Percentiles rank a stretch among this genome's conserved stretches.
phyloP scores from a whole-genome alignment of 2,797 vertebrate species.

The Hafferia zeledoni region DNA sequence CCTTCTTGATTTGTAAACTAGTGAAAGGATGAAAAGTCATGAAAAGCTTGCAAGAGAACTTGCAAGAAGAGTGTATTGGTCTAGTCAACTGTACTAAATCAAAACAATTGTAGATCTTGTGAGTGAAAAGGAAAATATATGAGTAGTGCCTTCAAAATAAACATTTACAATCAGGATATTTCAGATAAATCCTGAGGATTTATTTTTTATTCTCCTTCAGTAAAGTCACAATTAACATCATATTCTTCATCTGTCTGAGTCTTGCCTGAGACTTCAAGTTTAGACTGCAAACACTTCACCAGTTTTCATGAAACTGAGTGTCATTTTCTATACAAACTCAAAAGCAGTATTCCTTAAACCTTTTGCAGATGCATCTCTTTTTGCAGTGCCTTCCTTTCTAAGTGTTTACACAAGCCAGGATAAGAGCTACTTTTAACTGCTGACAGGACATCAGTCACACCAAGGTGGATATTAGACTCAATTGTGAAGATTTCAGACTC shows the following conservation, averaged over 20 bases:
- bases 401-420: neutral
- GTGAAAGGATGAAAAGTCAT: neutral
- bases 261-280: neutral
- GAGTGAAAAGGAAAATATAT: neutral
- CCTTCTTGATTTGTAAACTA: neutral
- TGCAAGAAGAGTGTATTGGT: neutral
- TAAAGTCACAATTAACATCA: neutral
- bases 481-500: neutral
- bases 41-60: neutral
- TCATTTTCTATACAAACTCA: neutral
- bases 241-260: neutral
- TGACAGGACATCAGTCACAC: neutral
- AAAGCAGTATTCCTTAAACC: neutral
- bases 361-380: neutral
- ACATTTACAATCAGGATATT: neutral
- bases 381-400: neutral
- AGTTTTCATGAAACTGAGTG: neutral
- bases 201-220: neutral
- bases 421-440: slow-evolving; percentile 1
- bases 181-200: neutral
- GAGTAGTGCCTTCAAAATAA: neutral
- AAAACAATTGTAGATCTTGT: neutral
- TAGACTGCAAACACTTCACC: neutral
- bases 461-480: neutral
- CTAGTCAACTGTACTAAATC: neutral